Evolutionary conservation across 1,140 invertebrate genomes (phyloP), one percentile per base, ranked within the genome.

Genomic region (Leptinotarsa lineolata): DNA sequence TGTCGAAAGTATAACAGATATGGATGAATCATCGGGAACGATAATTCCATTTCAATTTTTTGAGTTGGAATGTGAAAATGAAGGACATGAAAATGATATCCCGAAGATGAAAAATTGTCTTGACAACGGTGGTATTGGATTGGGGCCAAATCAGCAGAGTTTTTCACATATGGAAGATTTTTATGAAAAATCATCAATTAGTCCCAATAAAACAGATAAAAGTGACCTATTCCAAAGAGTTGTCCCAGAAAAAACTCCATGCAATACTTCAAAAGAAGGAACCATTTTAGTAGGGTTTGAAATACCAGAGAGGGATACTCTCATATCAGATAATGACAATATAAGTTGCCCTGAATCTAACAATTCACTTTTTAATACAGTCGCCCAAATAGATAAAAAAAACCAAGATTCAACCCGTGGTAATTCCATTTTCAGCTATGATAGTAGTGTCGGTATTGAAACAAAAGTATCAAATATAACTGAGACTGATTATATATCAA

Each of bases 291-390:
- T 21, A 11, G 63, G 63, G 18, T 39, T 65, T 65, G 24, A 65
- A 16, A 65, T 65, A 16, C 63, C 63, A 22, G 63, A 22, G 24
- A 65, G 16, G n/a, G 63, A 65, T 65, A 65, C 63, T 39, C 8
- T 39, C 30, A 11, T 39, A 39, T 39, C 30, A 39, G 30, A 39
- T 39, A 0, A 6, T 11, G 30, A 39, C 8, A 11, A 39, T 39
- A 39, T 39, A 3, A 39, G 30, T 2, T 39, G 30, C 11, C 30
- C 30, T 11, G 30, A 39, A 39, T 39, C 30, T 39, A 39, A 39
- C 8, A 39, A 39, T 11, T 39, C 30, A 39, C 8, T 11, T 39
- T 39, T 39, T 8, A 39, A 39, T 2, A 39, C 30, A 39, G 11
- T 2, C 30, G 3, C 1, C 30, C 30, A 39, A 39, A 11, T 11